Evolutionary conservation across 2,888 invertebrate species (phyloP).

Genomic region (Endomychus coccineus): DNA sequence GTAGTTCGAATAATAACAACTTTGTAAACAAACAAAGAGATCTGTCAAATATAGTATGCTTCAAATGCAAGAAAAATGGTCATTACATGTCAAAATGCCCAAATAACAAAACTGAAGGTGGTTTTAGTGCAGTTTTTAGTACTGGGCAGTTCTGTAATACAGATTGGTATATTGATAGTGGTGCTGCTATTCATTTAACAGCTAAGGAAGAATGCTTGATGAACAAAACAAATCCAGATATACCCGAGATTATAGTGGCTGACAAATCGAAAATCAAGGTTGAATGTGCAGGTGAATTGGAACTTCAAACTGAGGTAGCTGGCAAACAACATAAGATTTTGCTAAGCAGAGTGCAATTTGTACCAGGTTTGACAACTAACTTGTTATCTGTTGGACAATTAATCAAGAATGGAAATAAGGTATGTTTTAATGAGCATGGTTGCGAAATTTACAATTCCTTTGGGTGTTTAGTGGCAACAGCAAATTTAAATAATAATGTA

Average conservation of each 20-base stretch:
- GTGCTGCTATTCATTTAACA: conserved; percentile 27
- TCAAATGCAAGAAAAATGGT: conserved; percentile 3
- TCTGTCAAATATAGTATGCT: conserved; percentile 5
- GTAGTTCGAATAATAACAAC: background rate
- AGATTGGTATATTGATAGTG: conserved; percentile 29
- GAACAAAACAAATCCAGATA: conserved; percentile 8
- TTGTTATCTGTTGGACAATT: conserved; percentile 25
- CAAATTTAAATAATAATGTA: conserved; percentile 3
- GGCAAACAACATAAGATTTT: conserved; percentile 14
- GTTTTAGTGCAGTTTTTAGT: conserved; percentile 22
- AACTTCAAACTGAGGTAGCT: conserved; percentile 17
- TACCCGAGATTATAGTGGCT: conserved; percentile 20
- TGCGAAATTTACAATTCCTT: conserved; percentile 4
- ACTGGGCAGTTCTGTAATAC: conserved; percentile 20
- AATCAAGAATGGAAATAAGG: conserved; percentile 15
- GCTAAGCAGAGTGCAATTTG: conserved; percentile 19
- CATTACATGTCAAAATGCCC: conserved; percentile 6
- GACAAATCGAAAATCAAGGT: conserved; percentile 20
- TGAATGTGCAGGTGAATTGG: conserved; percentile 20
- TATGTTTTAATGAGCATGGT: conserved; percentile 7
- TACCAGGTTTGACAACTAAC: conserved; percentile 25
- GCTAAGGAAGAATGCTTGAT: conserved; percentile 19
- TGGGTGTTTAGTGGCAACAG: conserved; percentile 4
- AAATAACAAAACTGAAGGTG: conserved; percentile 2
- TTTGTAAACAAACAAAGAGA: conserved; percentile 1